phyloP scores from a whole-genome alignment of 2,888 invertebrate genomes.

The Glyphotaelius pellucidus region DNA sequence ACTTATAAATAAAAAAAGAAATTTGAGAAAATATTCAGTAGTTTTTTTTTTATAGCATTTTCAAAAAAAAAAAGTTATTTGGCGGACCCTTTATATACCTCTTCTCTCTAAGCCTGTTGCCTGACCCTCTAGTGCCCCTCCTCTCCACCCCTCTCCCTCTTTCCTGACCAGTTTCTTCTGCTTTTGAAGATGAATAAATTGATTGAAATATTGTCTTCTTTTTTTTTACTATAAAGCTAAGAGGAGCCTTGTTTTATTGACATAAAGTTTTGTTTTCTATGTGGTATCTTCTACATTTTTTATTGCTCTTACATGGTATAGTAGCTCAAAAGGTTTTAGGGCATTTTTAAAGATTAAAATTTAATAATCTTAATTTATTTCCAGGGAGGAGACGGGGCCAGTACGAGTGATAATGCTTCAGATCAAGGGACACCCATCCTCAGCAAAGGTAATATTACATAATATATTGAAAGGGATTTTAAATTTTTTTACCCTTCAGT shows the following conservation, averaged over 20 bases:
- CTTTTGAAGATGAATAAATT: too few relatives aligned
- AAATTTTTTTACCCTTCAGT: background rate
- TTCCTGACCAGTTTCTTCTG: background rate
- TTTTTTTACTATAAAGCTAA: too few relatives aligned
- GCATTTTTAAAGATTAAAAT: background rate
- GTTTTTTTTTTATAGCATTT: too few relatives aligned
- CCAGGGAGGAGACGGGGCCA: slow-evolving; percentile 57
- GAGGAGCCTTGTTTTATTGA: too few relatives aligned
- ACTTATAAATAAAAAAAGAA: too few relatives aligned
- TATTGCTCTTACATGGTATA: background rate
- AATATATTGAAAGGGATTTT: background rate
- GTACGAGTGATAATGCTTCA: slow-evolving; percentile 49
- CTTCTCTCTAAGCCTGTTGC: background rate
- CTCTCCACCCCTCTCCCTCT: too few relatives aligned
- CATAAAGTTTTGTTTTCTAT: too few relatives aligned
- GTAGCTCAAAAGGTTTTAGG: background rate
- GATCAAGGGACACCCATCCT: slow-evolving; percentile 48
- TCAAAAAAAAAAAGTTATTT: too few relatives aligned
- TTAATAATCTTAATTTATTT: background rate
- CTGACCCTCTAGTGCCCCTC: background rate
- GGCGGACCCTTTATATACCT: background rate
- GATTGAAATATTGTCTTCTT: too few relatives aligned
- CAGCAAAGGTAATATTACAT: slow-evolving; percentile 41
- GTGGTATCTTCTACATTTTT: too few relatives aligned
- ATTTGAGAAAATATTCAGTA: too few relatives aligned